Base-by-base conservation (phyloP, 2,797 vertebrate species). In the Gymnothorax javanicus region DNA sequence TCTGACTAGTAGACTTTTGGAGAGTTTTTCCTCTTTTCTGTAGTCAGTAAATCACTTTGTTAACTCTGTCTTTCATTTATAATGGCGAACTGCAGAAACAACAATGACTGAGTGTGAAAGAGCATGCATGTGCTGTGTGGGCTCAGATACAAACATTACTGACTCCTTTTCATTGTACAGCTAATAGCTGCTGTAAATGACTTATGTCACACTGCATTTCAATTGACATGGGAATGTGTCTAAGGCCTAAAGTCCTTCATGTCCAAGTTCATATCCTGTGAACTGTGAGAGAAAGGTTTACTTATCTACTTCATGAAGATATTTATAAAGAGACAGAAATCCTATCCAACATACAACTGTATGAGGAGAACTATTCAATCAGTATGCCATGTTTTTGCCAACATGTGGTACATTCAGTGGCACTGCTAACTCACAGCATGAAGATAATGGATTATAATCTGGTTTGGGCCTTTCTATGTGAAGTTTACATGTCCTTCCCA, bases 31-130 rank as follows among this genome's bases (percentile, higher is more conserved):
- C 33, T 12, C 25, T 11, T 43, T 43, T 58, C 33, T 75, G 33
- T 85, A 85, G 6, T 58, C 67, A 75, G 59, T 77, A 71, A 85
- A 77, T 85, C 84, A 85, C 84, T 85, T 85, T 85, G 54, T 59
- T 77, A 75, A 7, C 67, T 8, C 84, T 50, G 58, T 77, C 69
- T n/a, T 79, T 52, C 85, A 60, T 79, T 86, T 77, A 79, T 86
- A 71, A 86, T 9, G 50, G 85, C 50, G 85, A 33, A 79, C 85
- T 3, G 27, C 71, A 56, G 77, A 52, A 81, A 52, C 5, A 52
- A 81, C 15, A n/a, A 52, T 13, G 77, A 56, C 20, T 75, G 71
- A 56, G 77, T n/a, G 77, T 23, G 77, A 81, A 52, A 11, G 77
- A 56, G 77, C 23, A 13, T n/a, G n/a, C 77, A 23, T 81, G 77